Base-by-base conservation (phyloP, 2,113 vertebrate species). In the Casuarius casuarius region DNA sequence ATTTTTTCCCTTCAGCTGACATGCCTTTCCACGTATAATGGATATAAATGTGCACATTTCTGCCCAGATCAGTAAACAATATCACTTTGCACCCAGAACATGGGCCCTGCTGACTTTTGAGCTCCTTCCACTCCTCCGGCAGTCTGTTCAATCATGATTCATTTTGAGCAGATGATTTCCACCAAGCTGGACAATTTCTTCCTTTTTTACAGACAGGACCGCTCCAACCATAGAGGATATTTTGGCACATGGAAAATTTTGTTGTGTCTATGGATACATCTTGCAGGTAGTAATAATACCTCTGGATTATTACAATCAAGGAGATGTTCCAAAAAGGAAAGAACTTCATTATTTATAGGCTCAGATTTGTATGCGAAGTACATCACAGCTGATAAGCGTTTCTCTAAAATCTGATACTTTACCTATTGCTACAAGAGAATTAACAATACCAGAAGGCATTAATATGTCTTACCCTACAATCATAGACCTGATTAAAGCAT, bases 131-230 rank as follows among this genome's bases (percentile, higher is more conserved):
- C 14, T 95, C 87, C 92, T 84, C 46, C 51, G 84, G 67, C 84
- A 80, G 46, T 59, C 76, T 0, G 0, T 67, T 96, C 85, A 92
- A 40, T 87, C 26, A 66, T 89, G 72, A 61, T 85, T 86, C 51
- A 71, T 88, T 91, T 95, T 90, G 77, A 91, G 67, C 78, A 74
- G 74, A 87, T 81, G 65, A 91, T 90, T 97, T 97, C 84, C 48
- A 91, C 58, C 71, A 67, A 51, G 63, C 17, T 83, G 87, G 65
- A 87, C 54, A 71, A 85, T 91, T 76, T 87, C 35, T 73, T 87
- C 33, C 21, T 52, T 51, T 77, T 82, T 49, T 44, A 70, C 68
- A 48, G 85, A 73, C 16, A 63, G 58, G 62, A 87, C 80, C 28
- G 28, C 44, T 89, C 26, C 78, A 87, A 91, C 48, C 87, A 67